Conservation (phyloP, 2,797 vertebrate species). For the Eulemur mongoz region DNA sequence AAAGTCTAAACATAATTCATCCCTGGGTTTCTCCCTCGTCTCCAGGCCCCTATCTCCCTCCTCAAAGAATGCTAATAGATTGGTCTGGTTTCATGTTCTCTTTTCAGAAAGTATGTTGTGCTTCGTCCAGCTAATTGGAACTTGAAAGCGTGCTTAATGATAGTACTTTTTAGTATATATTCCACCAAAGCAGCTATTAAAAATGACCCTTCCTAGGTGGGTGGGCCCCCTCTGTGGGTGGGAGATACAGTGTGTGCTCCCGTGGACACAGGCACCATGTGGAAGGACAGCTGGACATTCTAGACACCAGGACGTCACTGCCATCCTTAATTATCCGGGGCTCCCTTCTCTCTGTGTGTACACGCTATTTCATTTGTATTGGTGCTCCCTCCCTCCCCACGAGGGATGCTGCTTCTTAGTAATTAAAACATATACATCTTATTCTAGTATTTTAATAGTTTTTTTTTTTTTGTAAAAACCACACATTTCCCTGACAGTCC, state of each 20-base stretch:
- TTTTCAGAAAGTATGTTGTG: not conserved
- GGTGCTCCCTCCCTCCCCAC: not conserved
- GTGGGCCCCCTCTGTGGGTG: not conserved
- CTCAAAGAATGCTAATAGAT: not conserved
- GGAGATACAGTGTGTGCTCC: fast-evolving
- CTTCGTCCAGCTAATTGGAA: not conserved
- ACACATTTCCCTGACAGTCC: not conserved
- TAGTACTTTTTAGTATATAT: not conserved
- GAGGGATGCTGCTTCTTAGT: not conserved
- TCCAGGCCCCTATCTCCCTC: not conserved
- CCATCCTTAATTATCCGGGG: not conserved
- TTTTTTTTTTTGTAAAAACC: not conserved
- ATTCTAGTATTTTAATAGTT: not conserved
- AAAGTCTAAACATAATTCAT: slow-evolving; percentile 26
- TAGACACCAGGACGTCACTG: not conserved
- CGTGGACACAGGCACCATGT: not conserved
- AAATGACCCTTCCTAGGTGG: not conserved
- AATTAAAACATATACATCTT: not conserved
- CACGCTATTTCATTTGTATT: not conserved
- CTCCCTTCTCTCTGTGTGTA: not conserved
- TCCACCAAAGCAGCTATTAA: not conserved
- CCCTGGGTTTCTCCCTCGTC: not conserved
- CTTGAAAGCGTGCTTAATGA: not conserved
- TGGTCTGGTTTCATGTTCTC: not conserved
- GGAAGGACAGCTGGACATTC: not conserved